Conservation (phyloP, 2,797 vertebrate species). For the Parauchenoglanis punctatus region DNA sequence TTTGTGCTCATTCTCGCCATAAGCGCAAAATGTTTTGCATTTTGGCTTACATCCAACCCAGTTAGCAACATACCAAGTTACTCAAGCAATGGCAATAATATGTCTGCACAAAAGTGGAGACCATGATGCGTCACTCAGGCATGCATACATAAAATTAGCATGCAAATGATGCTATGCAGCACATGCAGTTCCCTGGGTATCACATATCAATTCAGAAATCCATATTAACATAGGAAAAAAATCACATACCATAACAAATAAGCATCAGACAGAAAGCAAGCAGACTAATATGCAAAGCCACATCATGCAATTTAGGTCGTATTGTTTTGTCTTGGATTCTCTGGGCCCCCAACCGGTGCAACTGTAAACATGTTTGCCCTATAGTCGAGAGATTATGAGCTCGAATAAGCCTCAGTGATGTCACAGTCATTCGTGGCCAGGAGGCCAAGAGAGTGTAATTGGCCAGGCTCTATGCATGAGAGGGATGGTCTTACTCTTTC, state of each 20-base stretch:
- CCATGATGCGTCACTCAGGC: background rate
- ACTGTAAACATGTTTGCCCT: background rate
- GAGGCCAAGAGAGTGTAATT: background rate
- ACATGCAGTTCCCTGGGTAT: background rate
- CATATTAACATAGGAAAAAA: too few relatives aligned
- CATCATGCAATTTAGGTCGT: background rate
- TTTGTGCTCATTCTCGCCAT: background rate
- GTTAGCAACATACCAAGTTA: background rate
- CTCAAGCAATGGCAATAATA: background rate
- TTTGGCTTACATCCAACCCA: background rate
- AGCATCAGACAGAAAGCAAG: background rate
- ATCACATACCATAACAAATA: conserved; percentile 2
- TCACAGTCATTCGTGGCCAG: background rate
- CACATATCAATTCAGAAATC: background rate
- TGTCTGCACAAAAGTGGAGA: background rate
- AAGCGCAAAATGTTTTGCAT: too few relatives aligned
- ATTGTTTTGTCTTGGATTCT: background rate
- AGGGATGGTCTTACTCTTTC: background rate
- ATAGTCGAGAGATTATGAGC: background rate
- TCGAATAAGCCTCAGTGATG: background rate
- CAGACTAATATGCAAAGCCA: background rate
- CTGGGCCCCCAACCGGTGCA: background rate
- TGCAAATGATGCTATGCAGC: background rate
- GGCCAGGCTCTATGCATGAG: background rate
- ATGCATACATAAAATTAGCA: background rate